Percentiles rank a stretch among this genome's conserved stretches.
phyloP scores from a whole-genome alignment of 2,797 vertebrate genomes.

The Dryobates pubescens region DNA sequence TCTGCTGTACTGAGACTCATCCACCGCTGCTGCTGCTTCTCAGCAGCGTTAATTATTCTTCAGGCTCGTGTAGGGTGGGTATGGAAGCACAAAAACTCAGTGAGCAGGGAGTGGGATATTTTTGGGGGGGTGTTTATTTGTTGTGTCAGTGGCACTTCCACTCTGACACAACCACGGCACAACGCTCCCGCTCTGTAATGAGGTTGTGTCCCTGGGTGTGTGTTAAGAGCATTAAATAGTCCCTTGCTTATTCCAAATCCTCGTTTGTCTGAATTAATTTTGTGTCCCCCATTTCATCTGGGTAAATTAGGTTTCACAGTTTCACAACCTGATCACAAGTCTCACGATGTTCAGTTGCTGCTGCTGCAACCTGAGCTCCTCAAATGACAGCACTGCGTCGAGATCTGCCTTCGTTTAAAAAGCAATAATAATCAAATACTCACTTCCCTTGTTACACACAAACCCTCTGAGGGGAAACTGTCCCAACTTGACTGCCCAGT shows the following conservation, averaged over 20 bases:
- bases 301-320: constrained; percentile 69
- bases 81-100: constrained; percentile 63
- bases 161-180: constrained; percentile 59
- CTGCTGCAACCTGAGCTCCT: background rate
- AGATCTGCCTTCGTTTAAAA: background rate
- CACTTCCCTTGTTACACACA: background rate
- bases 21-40: constrained; percentile 59
- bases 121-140: constrained; percentile 39
- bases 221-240: constrained; percentile 69
- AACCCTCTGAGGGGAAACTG: background rate
- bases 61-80: constrained; percentile 50
- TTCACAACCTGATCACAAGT: constrained; percentile 64
- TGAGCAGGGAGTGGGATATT: constrained; percentile 63
- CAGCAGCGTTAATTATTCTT: constrained; percentile 69
- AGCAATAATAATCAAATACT: background rate
- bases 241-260: constrained; percentile 63
- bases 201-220: constrained; percentile 62
- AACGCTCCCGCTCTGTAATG: constrained; percentile 65
- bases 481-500: background rate
- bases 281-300: constrained; percentile 66
- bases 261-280: constrained; percentile 73
- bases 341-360: constrained; percentile 18
- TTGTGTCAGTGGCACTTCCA: constrained; percentile 68
- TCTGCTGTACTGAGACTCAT: constrained; percentile 64
- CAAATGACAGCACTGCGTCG: background rate